Conservation (phyloP, 2,113 vertebrate species). For the Todiramphus chloris region DNA sequence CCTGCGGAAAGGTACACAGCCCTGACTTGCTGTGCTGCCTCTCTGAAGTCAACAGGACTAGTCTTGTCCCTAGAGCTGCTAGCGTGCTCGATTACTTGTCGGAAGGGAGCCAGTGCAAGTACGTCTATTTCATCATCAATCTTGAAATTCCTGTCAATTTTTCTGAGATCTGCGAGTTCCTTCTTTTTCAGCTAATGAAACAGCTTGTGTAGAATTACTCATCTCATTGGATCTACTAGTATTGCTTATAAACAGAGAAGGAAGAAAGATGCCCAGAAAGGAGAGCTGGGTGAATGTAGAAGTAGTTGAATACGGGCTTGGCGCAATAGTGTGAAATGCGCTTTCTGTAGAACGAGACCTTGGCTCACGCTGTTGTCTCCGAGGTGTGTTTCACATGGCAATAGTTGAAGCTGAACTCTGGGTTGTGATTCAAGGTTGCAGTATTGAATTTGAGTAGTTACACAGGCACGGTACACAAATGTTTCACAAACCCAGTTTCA, state of each 20-base stretch:
- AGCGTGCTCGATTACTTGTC: background rate
- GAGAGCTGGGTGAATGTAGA: background rate
- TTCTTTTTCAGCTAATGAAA: background rate
- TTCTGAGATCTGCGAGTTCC: background rate
- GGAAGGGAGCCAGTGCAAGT: background rate
- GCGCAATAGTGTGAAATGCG: background rate
- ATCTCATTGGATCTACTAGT: background rate
- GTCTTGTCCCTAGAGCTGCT: background rate
- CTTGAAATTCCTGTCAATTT: background rate
- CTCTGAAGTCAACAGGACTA: background rate
- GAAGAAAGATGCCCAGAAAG: background rate
- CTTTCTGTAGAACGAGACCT: background rate
- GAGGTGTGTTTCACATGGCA: background rate
- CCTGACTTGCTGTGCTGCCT: background rate
- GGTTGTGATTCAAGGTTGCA: slow-evolving; percentile 15
- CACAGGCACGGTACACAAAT: background rate
- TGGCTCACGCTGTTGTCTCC: background rate
- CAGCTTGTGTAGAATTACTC: background rate
- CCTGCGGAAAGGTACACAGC: background rate
- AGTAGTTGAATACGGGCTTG: background rate
- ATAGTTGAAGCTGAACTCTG: background rate
- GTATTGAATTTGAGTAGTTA: slow-evolving; percentile 1
- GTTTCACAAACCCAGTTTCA: slow-evolving; percentile 47
- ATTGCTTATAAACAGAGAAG: background rate
- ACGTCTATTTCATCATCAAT: background rate